Base-by-base conservation (phyloP, 1,140 invertebrate genomes). In the Druon quercuslanigerum region DNA sequence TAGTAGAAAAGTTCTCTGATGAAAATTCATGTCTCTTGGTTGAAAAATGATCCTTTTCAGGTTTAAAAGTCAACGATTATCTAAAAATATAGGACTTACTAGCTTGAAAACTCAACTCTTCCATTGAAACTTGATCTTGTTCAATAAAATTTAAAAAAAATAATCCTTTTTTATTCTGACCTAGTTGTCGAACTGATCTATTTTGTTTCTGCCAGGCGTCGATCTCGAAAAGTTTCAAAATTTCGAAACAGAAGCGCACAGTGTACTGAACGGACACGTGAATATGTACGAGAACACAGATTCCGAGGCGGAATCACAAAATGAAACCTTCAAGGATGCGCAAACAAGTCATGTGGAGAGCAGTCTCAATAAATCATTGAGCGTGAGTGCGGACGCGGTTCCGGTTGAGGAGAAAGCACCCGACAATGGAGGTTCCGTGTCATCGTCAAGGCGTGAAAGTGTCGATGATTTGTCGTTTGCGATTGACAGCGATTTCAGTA, bases 201-300 rank as follows among this genome's bases (percentile, higher is more conserved):
- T 33, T 33, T n/a, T 16, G 46, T 14, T n/a, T 40, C n/a, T 66
- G n/a, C 8, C 16, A 66, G 72, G 84, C 19, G 90, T 90, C n/a
- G 90, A 91, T 76, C 60, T 90, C 14, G 87, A 90, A 5, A 91
- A 90, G 73, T 91, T 90, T 20, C 90, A 91, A 57, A 89, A 91
- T 72, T 91, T 91, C 50, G 90, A 90, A 77, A 86, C 86, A 0
- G 88, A 89, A 40, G 85, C 87, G 0, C 84, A 86, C 20, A 88
- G 73, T 20, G 87, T 91, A 46, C 76, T 91, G 4, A 92, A 91
- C 40, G 90, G 89, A 0, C 88, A 91, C 20, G 74, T 86, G 14
- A 72, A 71, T 70, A 51, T 51, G 16, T 50, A 33, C 25, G 46
- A 71, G 25, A 75, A 70, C 13, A 54, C 51, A 0, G 52, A 89